Evolutionary conservation across 1,140 invertebrate genomes (phyloP), one percentile per base, ranked within the genome.

Genomic region (Semibalanus balanoides): DNA sequence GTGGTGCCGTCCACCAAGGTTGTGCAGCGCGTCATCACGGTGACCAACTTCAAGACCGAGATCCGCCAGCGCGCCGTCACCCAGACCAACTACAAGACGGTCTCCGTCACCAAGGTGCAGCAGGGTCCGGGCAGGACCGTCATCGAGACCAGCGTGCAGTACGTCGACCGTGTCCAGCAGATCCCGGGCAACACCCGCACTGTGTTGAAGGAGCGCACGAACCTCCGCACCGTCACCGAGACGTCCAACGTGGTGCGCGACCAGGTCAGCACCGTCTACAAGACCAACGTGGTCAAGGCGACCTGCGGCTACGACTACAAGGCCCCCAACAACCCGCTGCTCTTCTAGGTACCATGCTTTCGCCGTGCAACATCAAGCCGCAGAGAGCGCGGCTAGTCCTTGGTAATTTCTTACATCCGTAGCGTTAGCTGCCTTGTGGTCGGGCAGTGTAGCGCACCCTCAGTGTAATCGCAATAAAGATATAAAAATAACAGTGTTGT

Each of bases 231-330:
- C 35, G 17, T 40, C 35, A 40, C 5, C 35, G 5, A 17, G 35
- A 17, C 17, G 5, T 40, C 35, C 35, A 40, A 5, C 5, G 35
- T 40, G 35, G 17, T 74, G 5, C 76, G 73, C 35, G 76, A 76
- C 31, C 77, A 76, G 51, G 40, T 72, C 74, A 77, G 77, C 74
- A 78, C 76, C 25, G 74, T 77, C 64, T 78, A 76, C 22, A 29
- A 22, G 28, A 76, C 78, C 30, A 31, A 43, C 7, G 31, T 77
- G 51, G 75, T 76, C 25, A 17, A 78, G 64, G 77, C 75, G 29
- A 75, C 70, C 30, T 76, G 74, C 28, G 78, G 78, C 22, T 78
- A 78, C 76, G 75, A 78, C 74, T 78, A 78, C 43, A 30, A 31
- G 3, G 30, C n/a, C 22, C 76, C 78, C 7, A 17, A 73, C 30